Evolutionary conservation across 2,797 vertebrate species (phyloP).

Genomic region (Avahi laniger): DNA sequence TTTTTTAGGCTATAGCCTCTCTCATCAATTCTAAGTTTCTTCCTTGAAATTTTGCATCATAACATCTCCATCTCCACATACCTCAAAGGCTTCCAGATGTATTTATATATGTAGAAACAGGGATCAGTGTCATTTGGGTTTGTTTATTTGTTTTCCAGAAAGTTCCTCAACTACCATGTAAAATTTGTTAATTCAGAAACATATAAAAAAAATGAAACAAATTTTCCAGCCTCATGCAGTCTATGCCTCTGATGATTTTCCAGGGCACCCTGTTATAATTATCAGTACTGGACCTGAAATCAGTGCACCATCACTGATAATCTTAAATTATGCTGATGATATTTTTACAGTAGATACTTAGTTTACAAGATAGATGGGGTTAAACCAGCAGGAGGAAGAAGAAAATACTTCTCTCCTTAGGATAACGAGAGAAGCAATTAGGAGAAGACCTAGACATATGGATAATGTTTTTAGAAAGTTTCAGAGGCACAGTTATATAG

Average conservation of each 20-base stretch:
- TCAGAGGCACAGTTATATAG: slow-evolving; percentile 53
- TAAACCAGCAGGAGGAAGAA: slow-evolving; percentile 46
- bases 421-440: slow-evolving; percentile 56
- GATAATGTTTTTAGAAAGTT: slow-evolving; percentile 64
- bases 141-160: slow-evolving; percentile 32
- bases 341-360: background rate
- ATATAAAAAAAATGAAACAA: background rate
- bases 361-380: background rate
- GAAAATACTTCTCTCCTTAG: slow-evolving; percentile 69
- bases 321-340: background rate
- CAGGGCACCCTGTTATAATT: background rate
- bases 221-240: background rate
- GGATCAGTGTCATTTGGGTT: background rate
- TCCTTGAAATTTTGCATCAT: background rate
- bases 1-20: background rate
- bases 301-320: background rate
- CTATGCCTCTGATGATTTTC: background rate
- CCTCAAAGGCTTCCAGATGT: background rate
- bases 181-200: slow-evolving; percentile 27
- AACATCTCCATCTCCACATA: background rate
- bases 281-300: background rate
- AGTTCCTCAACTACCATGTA: background rate
- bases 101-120: background rate
- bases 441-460: slow-evolving; percentile 73
- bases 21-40: background rate